Percentiles rank a stretch among this genome's conserved stretches.
phyloP scores from a whole-genome alignment of 2,888 invertebrate species.

The Eristalinus aeneus region DNA sequence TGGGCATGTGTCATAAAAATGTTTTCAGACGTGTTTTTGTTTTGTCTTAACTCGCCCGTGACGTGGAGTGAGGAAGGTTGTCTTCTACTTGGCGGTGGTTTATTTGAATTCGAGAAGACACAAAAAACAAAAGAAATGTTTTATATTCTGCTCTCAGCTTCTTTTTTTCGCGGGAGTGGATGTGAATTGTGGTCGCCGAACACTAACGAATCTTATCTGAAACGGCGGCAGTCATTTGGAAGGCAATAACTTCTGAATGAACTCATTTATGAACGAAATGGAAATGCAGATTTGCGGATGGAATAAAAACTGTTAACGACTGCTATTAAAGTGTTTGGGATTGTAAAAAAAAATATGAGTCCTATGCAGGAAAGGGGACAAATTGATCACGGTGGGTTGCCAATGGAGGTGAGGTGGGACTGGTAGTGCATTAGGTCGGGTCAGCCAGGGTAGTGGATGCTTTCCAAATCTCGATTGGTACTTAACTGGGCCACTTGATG shows the following conservation, averaged over 20 bases:
- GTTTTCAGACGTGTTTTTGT: constrained; percentile 30
- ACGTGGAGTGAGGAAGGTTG: not conserved
- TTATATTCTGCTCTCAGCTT: not conserved
- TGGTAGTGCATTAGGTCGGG: no score
- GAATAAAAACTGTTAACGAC: not conserved
- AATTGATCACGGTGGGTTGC: not conserved
- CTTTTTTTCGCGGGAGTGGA: constrained; percentile 22
- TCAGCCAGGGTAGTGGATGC: no score
- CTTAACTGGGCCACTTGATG: no score
- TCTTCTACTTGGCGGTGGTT: constrained; percentile 18
- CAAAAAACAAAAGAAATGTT: constrained; percentile 56
- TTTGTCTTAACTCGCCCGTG: not conserved
- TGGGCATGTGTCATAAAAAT: constrained; percentile 57
- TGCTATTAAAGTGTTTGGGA: not conserved
- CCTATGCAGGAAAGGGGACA: not conserved
- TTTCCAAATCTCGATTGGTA: no score
- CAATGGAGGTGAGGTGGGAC: not conserved
- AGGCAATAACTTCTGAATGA: constrained; percentile 42
- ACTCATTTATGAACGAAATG: constrained; percentile 31
- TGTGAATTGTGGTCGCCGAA: constrained; percentile 27
- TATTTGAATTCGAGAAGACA: constrained; percentile 43
- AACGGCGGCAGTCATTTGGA: constrained; percentile 38
- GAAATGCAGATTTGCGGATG: constrained; percentile 33
- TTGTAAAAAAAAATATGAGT: not conserved
- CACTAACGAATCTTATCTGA: constrained; percentile 52